Evolutionary conservation across 1,140 invertebrate genomes (phyloP).

Genomic region (Caerostris extrusa): DNA sequence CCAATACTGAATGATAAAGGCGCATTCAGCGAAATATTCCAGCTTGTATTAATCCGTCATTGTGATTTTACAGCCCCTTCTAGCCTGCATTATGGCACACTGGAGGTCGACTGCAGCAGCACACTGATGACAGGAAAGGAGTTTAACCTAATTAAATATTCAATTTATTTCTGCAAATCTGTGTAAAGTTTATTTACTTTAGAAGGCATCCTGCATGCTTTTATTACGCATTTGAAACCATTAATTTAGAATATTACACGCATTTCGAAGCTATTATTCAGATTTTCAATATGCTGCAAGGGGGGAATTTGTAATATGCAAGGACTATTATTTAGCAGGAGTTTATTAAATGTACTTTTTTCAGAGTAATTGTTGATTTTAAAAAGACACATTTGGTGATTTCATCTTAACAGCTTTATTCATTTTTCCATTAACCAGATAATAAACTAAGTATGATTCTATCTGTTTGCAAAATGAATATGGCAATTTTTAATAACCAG

Average conservation of each 20-base stretch:
- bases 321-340: too few relatives aligned
- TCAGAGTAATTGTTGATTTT: too few relatives aligned
- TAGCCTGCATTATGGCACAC: not conserved
- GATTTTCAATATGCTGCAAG: too few relatives aligned
- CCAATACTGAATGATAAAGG: slow-evolving; percentile 37
- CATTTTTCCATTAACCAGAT: too few relatives aligned
- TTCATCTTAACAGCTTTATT: too few relatives aligned
- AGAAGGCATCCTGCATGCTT: not conserved
- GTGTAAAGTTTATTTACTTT: not conserved
- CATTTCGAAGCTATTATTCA: too few relatives aligned
- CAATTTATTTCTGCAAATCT: not conserved
- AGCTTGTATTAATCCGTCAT: slow-evolving; percentile 5
- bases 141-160: slow-evolving; percentile 32
- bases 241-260: not conserved
- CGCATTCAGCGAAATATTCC: not conserved
- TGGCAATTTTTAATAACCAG: too few relatives aligned
- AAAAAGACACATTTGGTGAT: too few relatives aligned
- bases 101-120: not conserved
- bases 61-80: slow-evolving; percentile 21
- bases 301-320: too few relatives aligned
- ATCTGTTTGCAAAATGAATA: too few relatives aligned
- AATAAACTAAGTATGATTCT: too few relatives aligned
- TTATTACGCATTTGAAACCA: not conserved
- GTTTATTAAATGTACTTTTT: too few relatives aligned
- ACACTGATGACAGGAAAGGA: not conserved